Conservation (phyloP, 2,888 invertebrate genomes). For the Microplitis deprimator region DNA sequence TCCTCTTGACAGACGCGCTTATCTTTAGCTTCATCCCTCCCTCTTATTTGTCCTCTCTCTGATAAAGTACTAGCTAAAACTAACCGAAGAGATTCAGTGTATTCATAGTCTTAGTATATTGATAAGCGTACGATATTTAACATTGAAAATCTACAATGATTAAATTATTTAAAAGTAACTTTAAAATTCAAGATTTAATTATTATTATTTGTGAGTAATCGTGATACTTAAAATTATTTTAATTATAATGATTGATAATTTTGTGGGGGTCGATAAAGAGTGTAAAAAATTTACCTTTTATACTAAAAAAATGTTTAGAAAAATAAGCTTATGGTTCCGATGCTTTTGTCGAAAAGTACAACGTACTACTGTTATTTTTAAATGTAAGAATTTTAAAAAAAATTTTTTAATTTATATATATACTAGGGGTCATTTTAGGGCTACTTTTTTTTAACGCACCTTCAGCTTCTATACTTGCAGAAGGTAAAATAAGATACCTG, state of each 20-base stretch:
- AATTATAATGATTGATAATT: slow-evolving; percentile 15
- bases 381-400: slow-evolving; percentile 52
- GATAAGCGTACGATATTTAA: neutral
- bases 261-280: neutral
- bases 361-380: slow-evolving; percentile 49
- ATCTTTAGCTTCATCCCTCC: slow-evolving; percentile 20
- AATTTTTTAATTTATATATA: neutral
- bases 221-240: neutral
- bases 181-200: neutral
- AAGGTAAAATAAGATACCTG: too few relatives aligned
- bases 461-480: too few relatives aligned
- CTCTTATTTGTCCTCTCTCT: slow-evolving; percentile 31
- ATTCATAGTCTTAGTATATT: slow-evolving; percentile 6
- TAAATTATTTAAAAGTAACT: neutral
- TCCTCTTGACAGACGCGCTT: slow-evolving; percentile 28
- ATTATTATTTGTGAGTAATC: neutral
- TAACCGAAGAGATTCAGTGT: slow-evolving; percentile 1
- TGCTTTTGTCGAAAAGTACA: slow-evolving; percentile 57
- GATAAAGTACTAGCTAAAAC: slow-evolving; percentile 39
- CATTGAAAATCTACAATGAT: neutral
- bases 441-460: slow-evolving; percentile 17
- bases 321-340: slow-evolving; percentile 63
- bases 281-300: neutral
- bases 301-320: slow-evolving; percentile 54
- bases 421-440: slow-evolving; percentile 26